phyloP scores from a whole-genome alignment of 2,888 invertebrate species.

The Cepaea hortensis region DNA sequence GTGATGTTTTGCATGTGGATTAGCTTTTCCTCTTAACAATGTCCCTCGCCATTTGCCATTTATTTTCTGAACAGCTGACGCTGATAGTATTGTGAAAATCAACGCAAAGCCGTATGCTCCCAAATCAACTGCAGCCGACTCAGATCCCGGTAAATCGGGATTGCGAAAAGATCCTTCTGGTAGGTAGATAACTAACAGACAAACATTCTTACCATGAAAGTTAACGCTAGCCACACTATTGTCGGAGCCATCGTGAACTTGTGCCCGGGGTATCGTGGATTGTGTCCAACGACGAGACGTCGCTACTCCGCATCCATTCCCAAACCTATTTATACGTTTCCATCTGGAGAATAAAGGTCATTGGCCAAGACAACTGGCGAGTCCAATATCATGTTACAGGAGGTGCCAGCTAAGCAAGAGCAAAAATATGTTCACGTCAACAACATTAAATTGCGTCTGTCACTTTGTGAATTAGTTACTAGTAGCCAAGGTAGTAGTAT shows the following conservation, averaged over 20 bases:
- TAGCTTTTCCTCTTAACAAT: too few species aligned
- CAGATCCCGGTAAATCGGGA: too few species aligned
- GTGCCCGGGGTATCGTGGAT: not conserved
- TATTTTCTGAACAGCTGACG: too few species aligned
- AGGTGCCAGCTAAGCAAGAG: not conserved
- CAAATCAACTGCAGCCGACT: too few species aligned
- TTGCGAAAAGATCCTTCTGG: too few species aligned
- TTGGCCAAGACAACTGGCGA: not conserved
- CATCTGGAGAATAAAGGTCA: constrained; percentile 2
- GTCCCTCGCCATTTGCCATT: too few species aligned
- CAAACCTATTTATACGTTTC: not conserved
- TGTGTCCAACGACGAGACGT: constrained; percentile 16
- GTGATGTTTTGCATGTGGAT: too few species aligned
- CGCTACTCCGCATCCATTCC: not conserved
- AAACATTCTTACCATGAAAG: constrained; percentile 18
- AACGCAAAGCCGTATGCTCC: too few species aligned
- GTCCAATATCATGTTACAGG: not conserved
- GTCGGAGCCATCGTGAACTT: not conserved
- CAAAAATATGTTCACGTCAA: not conserved
- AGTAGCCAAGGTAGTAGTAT: too few species aligned
- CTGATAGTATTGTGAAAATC: too few species aligned
- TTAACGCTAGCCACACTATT: not conserved
- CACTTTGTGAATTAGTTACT: too few species aligned
- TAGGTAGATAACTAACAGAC: too few species aligned
- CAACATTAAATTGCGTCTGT: not conserved